Base-by-base conservation (phyloP, 30 jellyfish, hydroid and myxozoan species). In the Aurelia sp. region DNA sequence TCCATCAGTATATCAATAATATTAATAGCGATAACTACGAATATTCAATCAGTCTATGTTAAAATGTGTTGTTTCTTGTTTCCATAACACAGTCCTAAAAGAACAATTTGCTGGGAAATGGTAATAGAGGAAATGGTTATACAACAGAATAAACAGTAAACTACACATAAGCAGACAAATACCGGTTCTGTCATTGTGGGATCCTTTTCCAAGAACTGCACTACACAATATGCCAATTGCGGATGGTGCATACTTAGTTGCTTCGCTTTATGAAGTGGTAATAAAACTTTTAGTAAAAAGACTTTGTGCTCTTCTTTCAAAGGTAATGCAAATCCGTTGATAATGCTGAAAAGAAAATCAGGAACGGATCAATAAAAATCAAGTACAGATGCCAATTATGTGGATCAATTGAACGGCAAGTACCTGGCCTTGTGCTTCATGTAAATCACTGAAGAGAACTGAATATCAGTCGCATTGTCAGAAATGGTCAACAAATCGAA, bases 261-360 rank as follows among this genome's bases (percentile, higher is more conserved):
- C 33, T 91, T 89, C 23, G 87, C 97, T 77, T 94, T 94, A 63
- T 94, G 99, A 10, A 94, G 91, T 53, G 99, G 99, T 41, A 94
- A 66, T 17, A 94, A 66, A 6, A 94, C 99, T 81, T 89, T 89
- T 30, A 94, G 86, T 67, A 94, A 70, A 74, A 94, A 94, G 62
- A 74, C 75, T 71, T 94, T 94, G 78, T 94, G 99, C 67, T 94
- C 99, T 47, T 94, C 99, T 73, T 94, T 94, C 73, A 94, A 72
- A 5, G 99, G 99, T 62, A 94, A 78, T 6, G 99, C 99, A 77
- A 94, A 94, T 17, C 99, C 99, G 86, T 94, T 94, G 89, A 94
- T 94, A 73, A 94, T 94, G 69, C 99, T 94, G 62, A 44, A 87
- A 81, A 40, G 20, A 59, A 60, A 76, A 66, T 31, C 51, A 21